A percentile compares a stretch with the other conserved stretches of the same genome.
Conservation (phyloP, 2,113 vertebrate genomes). For the Notothenia coriiceps region DNA sequence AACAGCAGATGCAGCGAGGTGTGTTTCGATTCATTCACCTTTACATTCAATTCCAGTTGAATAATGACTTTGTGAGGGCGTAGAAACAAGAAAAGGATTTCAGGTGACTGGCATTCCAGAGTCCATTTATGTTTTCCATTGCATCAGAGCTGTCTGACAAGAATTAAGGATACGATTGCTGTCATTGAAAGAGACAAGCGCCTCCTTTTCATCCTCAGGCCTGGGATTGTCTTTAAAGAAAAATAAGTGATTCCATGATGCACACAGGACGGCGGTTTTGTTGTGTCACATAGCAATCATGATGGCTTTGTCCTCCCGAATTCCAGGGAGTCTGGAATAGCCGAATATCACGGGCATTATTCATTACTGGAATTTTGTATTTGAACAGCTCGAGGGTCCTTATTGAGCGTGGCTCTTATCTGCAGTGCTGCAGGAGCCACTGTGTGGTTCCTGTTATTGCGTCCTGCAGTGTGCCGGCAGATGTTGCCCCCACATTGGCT, state of each 20-base stretch:
- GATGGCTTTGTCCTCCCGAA: slow-evolving; percentile 16
- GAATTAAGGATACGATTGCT: neutral
- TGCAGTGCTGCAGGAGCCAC: slow-evolving; percentile 75
- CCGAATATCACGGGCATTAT: slow-evolving; percentile 41
- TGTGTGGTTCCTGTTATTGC: slow-evolving; percentile 85
- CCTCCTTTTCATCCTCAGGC: slow-evolving; percentile 12
- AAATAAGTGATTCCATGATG: slow-evolving; percentile 1
- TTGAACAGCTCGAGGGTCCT: slow-evolving; percentile 38
- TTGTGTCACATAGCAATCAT: neutral
- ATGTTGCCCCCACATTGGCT: slow-evolving; percentile 54
- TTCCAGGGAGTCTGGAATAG: slow-evolving; percentile 9
- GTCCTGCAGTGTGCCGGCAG: slow-evolving; percentile 51
- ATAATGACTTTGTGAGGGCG: slow-evolving; percentile 6
- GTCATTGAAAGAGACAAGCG: slow-evolving; percentile 28
- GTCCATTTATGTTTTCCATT: slow-evolving; percentile 50
- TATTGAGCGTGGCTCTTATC: slow-evolving; percentile 77
- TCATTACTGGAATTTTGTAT: slow-evolving; percentile 47
- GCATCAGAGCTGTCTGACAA: slow-evolving; percentile 25
- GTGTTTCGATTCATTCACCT: slow-evolving; percentile 11
- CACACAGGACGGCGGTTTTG: neutral
- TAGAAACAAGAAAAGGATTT: slow-evolving; percentile 8
- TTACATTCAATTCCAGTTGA: slow-evolving; percentile 16
- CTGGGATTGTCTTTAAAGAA: slow-evolving; percentile 15
- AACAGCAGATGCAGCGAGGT: neutral
- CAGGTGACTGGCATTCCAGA: slow-evolving; percentile 54